Percentiles rank a stretch among this genome's conserved stretches.
These are phyloP conservation scores for Paelopatides confundens DNA, from an alignment of 53 echinoderm and acorn worm genomes.

Conservation along the genomic window DNA sequence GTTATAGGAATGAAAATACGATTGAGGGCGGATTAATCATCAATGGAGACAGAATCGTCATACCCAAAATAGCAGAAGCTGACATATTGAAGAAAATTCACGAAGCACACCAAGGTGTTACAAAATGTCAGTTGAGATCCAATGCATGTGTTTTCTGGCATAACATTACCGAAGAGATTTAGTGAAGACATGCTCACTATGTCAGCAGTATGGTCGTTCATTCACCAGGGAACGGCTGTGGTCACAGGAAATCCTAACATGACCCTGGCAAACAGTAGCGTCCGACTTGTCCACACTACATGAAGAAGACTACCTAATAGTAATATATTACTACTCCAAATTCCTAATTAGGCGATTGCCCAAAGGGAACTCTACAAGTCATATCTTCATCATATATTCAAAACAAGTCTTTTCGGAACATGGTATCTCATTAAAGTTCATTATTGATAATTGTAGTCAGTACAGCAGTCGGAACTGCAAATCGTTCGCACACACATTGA, in stretches of 20 bases:
- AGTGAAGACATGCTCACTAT: constrained; percentile 52
- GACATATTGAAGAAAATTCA: constrained; percentile 9
- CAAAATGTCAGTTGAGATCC: constrained; percentile 40
- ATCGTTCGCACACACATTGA: constrained; percentile 34
- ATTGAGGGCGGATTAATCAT: constrained; percentile 26
- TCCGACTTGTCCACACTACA: constrained; percentile 61
- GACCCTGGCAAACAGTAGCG: constrained; percentile 68
- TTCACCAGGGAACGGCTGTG: constrained; percentile 51
- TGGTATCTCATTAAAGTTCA: constrained; percentile 55
- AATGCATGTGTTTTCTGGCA: constrained; percentile 51
- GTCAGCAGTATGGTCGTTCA: constrained; percentile 52
- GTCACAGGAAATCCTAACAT: constrained; percentile 58
- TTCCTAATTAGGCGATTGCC: constrained; percentile 47
- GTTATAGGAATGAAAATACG: constrained; percentile 28
- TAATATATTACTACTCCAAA: constrained; percentile 68
- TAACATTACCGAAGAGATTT: constrained; percentile 65
- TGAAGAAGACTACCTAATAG: constrained; percentile 50
- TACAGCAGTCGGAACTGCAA: constrained; percentile 6
- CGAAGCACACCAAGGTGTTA: constrained; percentile 12
- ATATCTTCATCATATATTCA: constrained; percentile 20
- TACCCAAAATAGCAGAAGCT: no score
- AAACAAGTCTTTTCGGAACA: constrained; percentile 74
- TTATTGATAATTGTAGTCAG: constrained; percentile 67
- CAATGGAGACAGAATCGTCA: no score
- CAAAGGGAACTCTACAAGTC: constrained; percentile 37